Conservation (phyloP, 2,113 vertebrate genomes). For the Mustela nigripes region DNA sequence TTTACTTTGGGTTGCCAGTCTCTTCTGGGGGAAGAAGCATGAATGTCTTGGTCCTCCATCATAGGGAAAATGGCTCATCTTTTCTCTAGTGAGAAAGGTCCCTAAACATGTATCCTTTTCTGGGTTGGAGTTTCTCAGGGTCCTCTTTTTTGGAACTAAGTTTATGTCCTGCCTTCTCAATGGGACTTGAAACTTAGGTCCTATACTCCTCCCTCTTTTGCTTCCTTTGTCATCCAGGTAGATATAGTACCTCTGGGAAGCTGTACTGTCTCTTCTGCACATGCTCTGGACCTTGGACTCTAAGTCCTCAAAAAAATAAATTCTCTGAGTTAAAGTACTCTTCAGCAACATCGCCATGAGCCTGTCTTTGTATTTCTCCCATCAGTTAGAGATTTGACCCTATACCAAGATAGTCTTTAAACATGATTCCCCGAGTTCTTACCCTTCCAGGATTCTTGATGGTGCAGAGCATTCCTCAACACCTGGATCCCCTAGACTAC, state of each 20-base stretch:
- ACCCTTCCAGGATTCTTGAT: rapidly evolving
- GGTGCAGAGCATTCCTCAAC: background rate
- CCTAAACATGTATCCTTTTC: background rate
- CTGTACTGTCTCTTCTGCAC: background rate
- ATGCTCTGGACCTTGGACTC: background rate
- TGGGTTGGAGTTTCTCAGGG: background rate
- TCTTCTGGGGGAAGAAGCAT: background rate
- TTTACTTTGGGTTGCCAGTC: background rate
- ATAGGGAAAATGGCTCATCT: background rate
- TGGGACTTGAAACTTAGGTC: background rate
- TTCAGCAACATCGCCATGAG: background rate
- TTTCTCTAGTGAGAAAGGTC: background rate
- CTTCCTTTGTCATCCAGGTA: background rate
- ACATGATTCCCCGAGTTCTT: background rate
- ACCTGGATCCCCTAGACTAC: background rate
- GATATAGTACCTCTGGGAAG: background rate
- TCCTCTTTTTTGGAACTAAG: background rate
- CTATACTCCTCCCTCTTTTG: background rate
- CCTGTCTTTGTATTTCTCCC: background rate
- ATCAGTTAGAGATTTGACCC: background rate
- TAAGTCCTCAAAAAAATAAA: background rate
- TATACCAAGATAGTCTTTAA: background rate
- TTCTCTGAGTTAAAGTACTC: background rate
- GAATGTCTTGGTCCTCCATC: background rate
- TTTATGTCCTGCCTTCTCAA: background rate